These are phyloP conservation scores for Myotis findleyi DNA, from an alignment of 2,797 vertebrate species.

Conservation along the genomic window DNA sequence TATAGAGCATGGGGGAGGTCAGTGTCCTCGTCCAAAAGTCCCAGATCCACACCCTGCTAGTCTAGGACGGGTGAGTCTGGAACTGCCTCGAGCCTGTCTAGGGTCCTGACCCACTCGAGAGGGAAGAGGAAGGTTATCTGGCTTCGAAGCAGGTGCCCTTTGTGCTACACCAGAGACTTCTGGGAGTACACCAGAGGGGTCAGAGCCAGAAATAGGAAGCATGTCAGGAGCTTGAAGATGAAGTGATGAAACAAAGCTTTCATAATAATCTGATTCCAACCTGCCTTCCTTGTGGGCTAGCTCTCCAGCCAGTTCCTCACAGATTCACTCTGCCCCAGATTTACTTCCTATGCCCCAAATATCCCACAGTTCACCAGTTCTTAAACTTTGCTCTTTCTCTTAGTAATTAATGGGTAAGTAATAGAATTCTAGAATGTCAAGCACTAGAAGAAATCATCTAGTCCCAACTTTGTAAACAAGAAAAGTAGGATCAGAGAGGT, in stretches of 20 bases:
- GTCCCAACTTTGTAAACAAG: neutral
- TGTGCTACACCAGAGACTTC: neutral
- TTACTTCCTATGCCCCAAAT: neutral
- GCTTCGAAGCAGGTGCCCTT: neutral
- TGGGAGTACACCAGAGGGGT: neutral
- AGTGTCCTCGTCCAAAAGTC: neutral
- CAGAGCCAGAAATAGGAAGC: neutral
- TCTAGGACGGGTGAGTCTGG: neutral
- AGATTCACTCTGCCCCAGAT: neutral
- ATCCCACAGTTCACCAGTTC: neutral
- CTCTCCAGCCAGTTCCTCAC: neutral
- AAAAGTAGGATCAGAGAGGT: neutral
- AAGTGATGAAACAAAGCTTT: neutral
- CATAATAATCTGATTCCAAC: neutral
- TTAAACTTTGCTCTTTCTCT: conserved; percentile 3
- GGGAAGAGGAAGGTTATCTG: neutral
- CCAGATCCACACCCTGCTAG: neutral
- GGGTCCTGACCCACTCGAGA: neutral
- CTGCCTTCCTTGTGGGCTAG: neutral
- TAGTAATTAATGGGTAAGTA: neutral
- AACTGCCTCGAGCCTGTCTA: neutral
- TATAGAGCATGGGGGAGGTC: neutral
- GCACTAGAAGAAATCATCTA: neutral
- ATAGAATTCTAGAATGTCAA: neutral
- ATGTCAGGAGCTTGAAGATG: neutral